phyloP scores from a whole-genome alignment of 2,797 vertebrate species.

The Ibycter americanus region DNA sequence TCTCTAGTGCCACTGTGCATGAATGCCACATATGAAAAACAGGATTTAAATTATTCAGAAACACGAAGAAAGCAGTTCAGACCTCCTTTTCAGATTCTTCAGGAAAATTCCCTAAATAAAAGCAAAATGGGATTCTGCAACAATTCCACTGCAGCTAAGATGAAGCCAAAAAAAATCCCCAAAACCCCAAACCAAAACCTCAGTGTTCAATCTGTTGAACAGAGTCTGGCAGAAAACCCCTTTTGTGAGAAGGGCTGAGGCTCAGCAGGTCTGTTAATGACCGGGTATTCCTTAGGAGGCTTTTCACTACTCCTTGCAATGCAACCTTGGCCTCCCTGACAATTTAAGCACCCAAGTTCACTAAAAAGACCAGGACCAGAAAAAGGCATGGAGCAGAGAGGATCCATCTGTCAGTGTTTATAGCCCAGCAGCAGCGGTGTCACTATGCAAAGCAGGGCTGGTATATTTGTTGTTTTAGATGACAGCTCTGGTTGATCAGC shows the following conservation, averaged over 20 bases:
- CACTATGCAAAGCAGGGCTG: background rate
- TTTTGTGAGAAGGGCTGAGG: background rate
- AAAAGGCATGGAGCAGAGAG: background rate
- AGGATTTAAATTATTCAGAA: constrained; percentile 36
- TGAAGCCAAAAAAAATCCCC: background rate
- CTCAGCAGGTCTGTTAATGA: background rate
- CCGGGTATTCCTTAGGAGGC: background rate
- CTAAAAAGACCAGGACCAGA: background rate
- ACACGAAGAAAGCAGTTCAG: background rate
- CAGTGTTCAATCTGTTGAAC: background rate
- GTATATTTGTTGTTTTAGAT: constrained; percentile 65
- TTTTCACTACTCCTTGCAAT: background rate
- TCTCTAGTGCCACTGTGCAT: background rate
- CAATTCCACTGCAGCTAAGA: background rate
- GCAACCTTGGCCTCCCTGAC: background rate
- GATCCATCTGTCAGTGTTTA: constrained; percentile 23
- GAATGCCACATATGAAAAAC: background rate
- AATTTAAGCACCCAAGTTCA: background rate
- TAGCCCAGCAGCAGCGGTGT: background rate
- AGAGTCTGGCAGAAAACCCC: background rate
- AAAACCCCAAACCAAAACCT: too few species aligned
- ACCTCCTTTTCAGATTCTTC: background rate
- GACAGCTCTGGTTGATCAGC: constrained; percentile 70
- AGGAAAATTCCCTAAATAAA: background rate
- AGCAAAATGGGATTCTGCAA: background rate